phyloP scores from a whole-genome alignment of 2,797 vertebrate species.

The Enteromius trimaculatus region DNA sequence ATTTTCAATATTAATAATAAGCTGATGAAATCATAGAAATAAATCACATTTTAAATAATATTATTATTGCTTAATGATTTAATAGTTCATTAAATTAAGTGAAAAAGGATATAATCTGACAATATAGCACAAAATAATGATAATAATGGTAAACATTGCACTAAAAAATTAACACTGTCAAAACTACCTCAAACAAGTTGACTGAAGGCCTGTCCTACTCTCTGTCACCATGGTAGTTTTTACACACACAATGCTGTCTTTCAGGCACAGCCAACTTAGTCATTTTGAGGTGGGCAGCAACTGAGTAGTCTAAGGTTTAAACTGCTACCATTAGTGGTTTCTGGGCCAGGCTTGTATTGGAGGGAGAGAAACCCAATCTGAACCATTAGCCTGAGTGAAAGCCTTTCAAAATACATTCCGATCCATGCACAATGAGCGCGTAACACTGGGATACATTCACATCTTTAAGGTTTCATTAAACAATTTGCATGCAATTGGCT shows the following conservation, averaged over 20 bases:
- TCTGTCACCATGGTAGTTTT: conserved; percentile 56
- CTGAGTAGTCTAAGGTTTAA: conserved; percentile 61
- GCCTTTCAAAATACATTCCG: conserved; percentile 52
- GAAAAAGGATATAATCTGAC: conserved; percentile 22
- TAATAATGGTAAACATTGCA: conserved; percentile 39
- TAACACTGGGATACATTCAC: conserved; percentile 44
- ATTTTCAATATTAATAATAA: background rate
- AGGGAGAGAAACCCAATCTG: conserved; percentile 62
- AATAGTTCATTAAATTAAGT: conserved; percentile 6
- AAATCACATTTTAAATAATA: background rate
- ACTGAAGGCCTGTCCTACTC: conserved; percentile 45
- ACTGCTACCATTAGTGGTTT: conserved; percentile 61
- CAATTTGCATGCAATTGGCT: conserved; percentile 44
- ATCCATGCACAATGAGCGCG: conserved; percentile 50
- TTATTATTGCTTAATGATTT: background rate
- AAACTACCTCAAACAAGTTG: conserved; percentile 50
- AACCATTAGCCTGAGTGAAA: conserved; percentile 59
- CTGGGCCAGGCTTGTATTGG: conserved; percentile 50
- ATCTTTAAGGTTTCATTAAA: conserved; percentile 45
- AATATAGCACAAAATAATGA: conserved; percentile 23
- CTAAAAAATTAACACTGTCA: conserved; percentile 22
- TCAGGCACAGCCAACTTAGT: conserved; percentile 65
- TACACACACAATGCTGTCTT: conserved; percentile 64
- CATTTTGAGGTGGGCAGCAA: conserved; percentile 64
- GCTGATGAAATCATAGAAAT: background rate